These are phyloP conservation scores for Nannobrachium achirus DNA, from an alignment of 2,113 vertebrate genomes.

Conservation along the genomic window DNA sequence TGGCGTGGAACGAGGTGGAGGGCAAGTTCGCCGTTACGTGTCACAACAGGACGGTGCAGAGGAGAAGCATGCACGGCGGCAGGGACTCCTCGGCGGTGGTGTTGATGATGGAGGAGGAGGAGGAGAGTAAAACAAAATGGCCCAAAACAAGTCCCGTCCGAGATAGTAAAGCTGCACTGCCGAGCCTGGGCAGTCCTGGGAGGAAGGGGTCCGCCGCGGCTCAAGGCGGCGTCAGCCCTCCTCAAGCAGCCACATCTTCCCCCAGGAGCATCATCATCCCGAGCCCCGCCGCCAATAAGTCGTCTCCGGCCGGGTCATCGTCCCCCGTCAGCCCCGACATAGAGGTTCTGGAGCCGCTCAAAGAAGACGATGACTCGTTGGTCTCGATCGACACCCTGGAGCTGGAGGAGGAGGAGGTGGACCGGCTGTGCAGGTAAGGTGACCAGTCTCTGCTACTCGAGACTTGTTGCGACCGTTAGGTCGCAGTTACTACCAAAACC, in stretches of 20 bases:
- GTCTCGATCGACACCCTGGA: slow-evolving; percentile 51
- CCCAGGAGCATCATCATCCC: too few species aligned
- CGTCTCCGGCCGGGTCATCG: too few species aligned
- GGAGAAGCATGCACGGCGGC: slow-evolving; percentile 82
- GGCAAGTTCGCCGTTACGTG: slow-evolving; percentile 96
- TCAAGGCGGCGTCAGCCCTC: slow-evolving; percentile 34
- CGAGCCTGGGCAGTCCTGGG: slow-evolving; percentile 31
- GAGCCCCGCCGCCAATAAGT: too few species aligned
- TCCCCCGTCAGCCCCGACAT: slow-evolving; percentile 62
- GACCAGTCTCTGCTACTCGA: too few species aligned
- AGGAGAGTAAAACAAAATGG: slow-evolving; percentile 67
- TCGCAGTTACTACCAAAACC: too few species aligned
- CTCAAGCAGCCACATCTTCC: too few species aligned
- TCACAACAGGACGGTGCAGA: slow-evolving; percentile 92
- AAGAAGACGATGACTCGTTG: slow-evolving; percentile 63
- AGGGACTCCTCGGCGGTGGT: slow-evolving; percentile 71
- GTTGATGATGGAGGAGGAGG: slow-evolving; percentile 31
- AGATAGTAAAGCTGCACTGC: slow-evolving; percentile 35
- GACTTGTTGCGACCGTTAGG: too few species aligned
- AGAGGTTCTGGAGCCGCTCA: slow-evolving; percentile 74
- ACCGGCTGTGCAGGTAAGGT: slow-evolving; percentile 56
- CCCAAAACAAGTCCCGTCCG: slow-evolving; percentile 59
- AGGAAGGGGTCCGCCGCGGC: slow-evolving; percentile 25
- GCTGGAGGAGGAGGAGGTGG: slow-evolving; percentile 63
- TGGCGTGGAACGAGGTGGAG: slow-evolving; percentile 96